A percentile compares a stretch with the other conserved stretches of the same genome.
These are phyloP conservation scores for Parapristionchus giblindavisi DNA, from an alignment of 2,888 invertebrate genomes.

Conservation along the genomic window DNA sequence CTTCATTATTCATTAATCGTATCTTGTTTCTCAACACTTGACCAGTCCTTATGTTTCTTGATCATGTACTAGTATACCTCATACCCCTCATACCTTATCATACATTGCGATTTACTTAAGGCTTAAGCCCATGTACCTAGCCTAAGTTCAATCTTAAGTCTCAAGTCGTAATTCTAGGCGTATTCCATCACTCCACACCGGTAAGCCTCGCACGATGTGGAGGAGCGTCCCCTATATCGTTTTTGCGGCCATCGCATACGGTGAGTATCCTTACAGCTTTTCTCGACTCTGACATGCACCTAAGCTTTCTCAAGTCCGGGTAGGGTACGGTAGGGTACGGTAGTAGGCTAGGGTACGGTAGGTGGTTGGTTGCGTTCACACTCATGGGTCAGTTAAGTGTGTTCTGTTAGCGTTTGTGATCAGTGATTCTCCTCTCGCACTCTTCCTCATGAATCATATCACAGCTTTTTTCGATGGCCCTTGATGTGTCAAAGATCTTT, in stretches of 20 bases:
- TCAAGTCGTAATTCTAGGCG: constrained; percentile 8
- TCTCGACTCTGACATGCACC: too few relatives aligned
- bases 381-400: too few relatives aligned
- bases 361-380: neutral
- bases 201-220: neutral
- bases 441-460: too few relatives aligned
- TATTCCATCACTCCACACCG: constrained; percentile 11
- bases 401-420: too few relatives aligned
- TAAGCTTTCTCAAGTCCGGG: too few relatives aligned
- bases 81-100: neutral
- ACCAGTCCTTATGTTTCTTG: neutral
- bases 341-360: neutral
- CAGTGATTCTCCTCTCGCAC: too few relatives aligned
- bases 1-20: constrained; percentile 5
- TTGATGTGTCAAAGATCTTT: too few relatives aligned
- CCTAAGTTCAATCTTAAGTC: constrained; percentile 1
- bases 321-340: too few relatives aligned
- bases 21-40: neutral
- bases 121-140: neutral
- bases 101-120: neutral
- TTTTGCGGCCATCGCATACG: neutral
- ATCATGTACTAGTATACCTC: neutral
- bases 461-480: too few relatives aligned
- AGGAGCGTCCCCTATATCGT: constrained; percentile 1
- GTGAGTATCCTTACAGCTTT: neutral